These are phyloP conservation scores for Pagetopsis macropterus DNA, from an alignment of 2,797 vertebrate genomes.

Conservation along the genomic window DNA sequence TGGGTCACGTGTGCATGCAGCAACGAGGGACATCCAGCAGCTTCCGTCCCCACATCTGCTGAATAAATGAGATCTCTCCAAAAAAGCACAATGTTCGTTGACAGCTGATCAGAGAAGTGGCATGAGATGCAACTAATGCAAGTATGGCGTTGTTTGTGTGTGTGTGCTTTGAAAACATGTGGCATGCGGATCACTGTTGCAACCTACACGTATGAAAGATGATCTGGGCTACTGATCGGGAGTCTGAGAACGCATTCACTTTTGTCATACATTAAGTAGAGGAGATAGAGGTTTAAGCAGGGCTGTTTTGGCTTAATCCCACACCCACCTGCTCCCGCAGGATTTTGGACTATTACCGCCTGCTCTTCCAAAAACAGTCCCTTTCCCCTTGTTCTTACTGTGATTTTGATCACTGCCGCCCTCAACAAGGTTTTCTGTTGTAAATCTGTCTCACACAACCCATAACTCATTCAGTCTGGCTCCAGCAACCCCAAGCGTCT, in stretches of 20 bases:
- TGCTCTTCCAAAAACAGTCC: constrained; percentile 29
- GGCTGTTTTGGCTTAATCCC: constrained; percentile 49
- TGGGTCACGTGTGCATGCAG: constrained; percentile 72
- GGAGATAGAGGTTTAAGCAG: constrained; percentile 30
- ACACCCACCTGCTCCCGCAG: constrained; percentile 45
- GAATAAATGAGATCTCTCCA: constrained; percentile 70
- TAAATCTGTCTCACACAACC: constrained; percentile 23
- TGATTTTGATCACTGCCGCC: constrained; percentile 44
- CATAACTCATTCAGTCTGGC: background rate
- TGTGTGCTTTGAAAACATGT: constrained; percentile 18
- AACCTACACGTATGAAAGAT: background rate
- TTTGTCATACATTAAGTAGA: constrained; percentile 36
- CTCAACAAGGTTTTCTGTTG: constrained; percentile 40
- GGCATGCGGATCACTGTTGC: constrained; percentile 30
- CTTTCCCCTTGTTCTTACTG: constrained; percentile 11
- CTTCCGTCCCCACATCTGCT: constrained; percentile 62
- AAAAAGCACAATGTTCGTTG: constrained; percentile 55
- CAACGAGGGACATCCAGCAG: constrained; percentile 63
- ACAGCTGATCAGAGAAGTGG: constrained; percentile 58
- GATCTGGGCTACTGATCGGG: constrained; percentile 29
- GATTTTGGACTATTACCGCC: constrained; percentile 37
- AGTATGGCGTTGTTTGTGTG: background rate
- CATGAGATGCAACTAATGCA: background rate
- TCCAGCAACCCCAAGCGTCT: too few relatives aligned
- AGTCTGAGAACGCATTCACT: constrained; percentile 30